A percentile compares a stretch with the other conserved stretches of the same genome.
Evolutionary conservation across 1,140 invertebrate genomes (phyloP).

Genomic region (Panagrolaimus sp.): DNA sequence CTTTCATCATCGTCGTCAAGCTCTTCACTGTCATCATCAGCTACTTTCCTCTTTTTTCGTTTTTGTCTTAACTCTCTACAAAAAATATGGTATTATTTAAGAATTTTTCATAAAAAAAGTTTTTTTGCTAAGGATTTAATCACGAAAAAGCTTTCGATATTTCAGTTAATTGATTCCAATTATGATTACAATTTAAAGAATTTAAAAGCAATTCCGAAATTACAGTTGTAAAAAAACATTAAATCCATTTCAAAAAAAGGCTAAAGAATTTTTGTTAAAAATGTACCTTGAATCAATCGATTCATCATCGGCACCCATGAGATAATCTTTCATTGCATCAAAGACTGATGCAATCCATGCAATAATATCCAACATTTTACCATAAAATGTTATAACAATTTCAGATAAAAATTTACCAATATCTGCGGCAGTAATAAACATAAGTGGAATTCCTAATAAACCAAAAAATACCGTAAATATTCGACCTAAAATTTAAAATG

Average conservation of each 20-base stretch:
- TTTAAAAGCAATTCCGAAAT: no score
- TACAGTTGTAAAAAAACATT: conserved; percentile 42
- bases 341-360: conserved; percentile 47
- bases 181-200: no score
- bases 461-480: conserved; percentile 64
- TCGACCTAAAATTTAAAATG: no score
- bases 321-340: conserved; percentile 50
- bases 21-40: conserved; percentile 45
- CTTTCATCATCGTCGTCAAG: conserved; percentile 54
- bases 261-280: neutral
- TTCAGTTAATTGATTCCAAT: no score
- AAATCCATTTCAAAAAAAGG: conserved; percentile 29
- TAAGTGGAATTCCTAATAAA: conserved; percentile 63
- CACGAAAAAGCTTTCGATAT: no score
- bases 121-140: no score
- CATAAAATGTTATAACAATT: conserved; percentile 54
- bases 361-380: conserved; percentile 51
- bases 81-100: neutral
- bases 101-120: no score
- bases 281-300: conserved; percentile 56
- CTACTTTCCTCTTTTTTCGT: conserved; percentile 28
- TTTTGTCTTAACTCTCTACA: conserved; percentile 39
- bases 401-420: conserved; percentile 61
- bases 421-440: conserved; percentile 62
- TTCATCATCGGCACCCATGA: conserved; percentile 53